These are phyloP conservation scores for Himalopsyche tibetana DNA, from an alignment of 2,888 invertebrate species.

Conservation along the genomic window DNA sequence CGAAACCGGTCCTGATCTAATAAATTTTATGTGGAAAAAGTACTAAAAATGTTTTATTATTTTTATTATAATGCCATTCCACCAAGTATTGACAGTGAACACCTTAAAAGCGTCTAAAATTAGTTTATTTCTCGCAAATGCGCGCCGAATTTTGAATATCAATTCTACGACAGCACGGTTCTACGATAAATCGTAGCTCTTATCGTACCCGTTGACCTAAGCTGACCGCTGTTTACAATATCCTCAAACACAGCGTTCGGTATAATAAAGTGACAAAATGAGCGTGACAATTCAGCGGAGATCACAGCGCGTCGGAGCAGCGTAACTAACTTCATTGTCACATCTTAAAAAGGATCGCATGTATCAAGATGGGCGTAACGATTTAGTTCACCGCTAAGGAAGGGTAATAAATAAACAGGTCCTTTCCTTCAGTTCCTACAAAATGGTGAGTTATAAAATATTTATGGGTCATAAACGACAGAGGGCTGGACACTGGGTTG, in stretches of 20 bases:
- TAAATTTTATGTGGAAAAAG: too few species aligned
- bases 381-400: constrained; percentile 9
- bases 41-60: too few species aligned
- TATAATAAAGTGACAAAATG: background rate
- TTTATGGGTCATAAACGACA: constrained; percentile 17
- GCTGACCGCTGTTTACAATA: background rate
- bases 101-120: too few species aligned
- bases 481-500: background rate
- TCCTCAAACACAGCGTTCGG: background rate
- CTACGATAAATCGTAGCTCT: background rate
- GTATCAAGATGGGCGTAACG: constrained; percentile 14
- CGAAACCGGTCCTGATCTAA: too few species aligned
- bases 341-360: background rate
- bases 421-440: constrained; percentile 13
- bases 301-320: background rate
- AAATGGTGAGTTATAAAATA: constrained; percentile 31
- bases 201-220: background rate
- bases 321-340: constrained; percentile 15
- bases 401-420: background rate
- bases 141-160: too few species aligned
- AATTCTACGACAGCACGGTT: background rate
- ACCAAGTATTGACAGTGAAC: too few species aligned
- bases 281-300: background rate
- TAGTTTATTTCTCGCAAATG: too few species aligned
- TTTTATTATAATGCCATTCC: too few species aligned